phyloP scores from a whole-genome alignment of 1,140 invertebrate genomes.

The Cyphomyrmex costatus region DNA sequence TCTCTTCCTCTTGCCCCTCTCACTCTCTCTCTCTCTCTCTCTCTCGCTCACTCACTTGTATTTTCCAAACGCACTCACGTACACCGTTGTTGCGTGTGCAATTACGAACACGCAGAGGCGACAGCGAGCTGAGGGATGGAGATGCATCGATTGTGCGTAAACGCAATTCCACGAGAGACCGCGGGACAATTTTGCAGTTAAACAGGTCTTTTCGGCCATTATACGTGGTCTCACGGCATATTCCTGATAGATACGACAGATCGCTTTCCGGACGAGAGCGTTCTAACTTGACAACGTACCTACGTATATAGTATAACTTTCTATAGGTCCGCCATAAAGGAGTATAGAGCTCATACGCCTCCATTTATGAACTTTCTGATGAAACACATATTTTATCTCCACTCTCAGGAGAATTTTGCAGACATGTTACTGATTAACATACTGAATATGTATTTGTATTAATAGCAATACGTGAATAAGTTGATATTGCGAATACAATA shows the following conservation, averaged over 20 bases:
- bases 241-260: constrained; percentile 53
- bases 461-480: background rate
- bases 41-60: constrained; percentile 25
- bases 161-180: constrained; percentile 67
- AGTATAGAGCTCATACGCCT: constrained; percentile 2
- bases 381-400: constrained; percentile 30
- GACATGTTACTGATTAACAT: background rate
- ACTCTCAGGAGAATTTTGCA: constrained; percentile 12
- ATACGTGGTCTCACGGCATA: constrained; percentile 15
- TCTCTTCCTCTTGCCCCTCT: background rate
- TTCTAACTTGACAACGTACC: constrained; percentile 44
- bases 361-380: constrained; percentile 48
- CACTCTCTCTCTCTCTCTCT: constrained; percentile 30
- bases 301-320: constrained; percentile 44
- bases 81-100: constrained; percentile 38
- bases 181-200: constrained; percentile 68
- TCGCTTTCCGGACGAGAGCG: constrained; percentile 24
- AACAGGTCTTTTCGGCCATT: constrained; percentile 58
- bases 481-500: background rate
- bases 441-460: background rate
- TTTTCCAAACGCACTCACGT: constrained; percentile 34
- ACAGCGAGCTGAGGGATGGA: constrained; percentile 53
- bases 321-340: background rate
- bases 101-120: constrained; percentile 49
- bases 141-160: constrained; percentile 78